phyloP scores from a whole-genome alignment of 2,113 vertebrate genomes.

The Maccullochella peelii region DNA sequence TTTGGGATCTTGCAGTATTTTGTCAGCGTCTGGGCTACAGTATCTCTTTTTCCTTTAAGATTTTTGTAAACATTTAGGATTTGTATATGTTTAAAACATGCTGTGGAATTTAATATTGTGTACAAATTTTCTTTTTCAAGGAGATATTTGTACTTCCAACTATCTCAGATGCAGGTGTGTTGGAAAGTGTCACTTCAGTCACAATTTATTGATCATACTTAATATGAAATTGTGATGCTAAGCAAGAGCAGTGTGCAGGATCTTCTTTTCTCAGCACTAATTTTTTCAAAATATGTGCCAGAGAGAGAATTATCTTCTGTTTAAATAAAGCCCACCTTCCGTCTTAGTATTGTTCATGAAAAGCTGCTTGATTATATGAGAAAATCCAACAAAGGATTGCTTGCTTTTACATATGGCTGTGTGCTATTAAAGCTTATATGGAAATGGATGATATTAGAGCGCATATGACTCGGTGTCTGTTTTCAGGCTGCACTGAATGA shows the following conservation, averaged over 20 bases:
- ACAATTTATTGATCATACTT: too few relatives aligned
- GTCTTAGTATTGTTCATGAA: neutral
- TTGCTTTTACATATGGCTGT: conserved; percentile 10
- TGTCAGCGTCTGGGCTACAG: neutral
- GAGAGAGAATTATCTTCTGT: neutral
- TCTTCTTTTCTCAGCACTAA: too few relatives aligned
- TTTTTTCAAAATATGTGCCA: neutral
- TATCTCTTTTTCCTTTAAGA: neutral
- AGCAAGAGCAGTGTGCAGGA: too few relatives aligned
- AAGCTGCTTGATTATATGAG: conserved; percentile 7
- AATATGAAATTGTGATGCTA: too few relatives aligned
- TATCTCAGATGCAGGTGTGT: too few relatives aligned
- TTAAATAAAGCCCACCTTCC: neutral
- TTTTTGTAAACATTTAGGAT: neutral
- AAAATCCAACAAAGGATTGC: conserved; percentile 40
- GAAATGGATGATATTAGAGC: conserved; percentile 33
- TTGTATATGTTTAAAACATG: neutral
- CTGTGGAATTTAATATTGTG: neutral
- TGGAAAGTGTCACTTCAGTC: too few relatives aligned
- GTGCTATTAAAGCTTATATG: conserved; percentile 23
- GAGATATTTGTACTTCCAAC: too few relatives aligned
- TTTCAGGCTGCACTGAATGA: conserved; percentile 16
- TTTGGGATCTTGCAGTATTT: neutral
- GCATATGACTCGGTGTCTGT: conserved; percentile 20
- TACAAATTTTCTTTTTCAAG: neutral